Base-by-base conservation (phyloP, 2,888 invertebrate genomes). In the Drosophila fungiperda region DNA sequence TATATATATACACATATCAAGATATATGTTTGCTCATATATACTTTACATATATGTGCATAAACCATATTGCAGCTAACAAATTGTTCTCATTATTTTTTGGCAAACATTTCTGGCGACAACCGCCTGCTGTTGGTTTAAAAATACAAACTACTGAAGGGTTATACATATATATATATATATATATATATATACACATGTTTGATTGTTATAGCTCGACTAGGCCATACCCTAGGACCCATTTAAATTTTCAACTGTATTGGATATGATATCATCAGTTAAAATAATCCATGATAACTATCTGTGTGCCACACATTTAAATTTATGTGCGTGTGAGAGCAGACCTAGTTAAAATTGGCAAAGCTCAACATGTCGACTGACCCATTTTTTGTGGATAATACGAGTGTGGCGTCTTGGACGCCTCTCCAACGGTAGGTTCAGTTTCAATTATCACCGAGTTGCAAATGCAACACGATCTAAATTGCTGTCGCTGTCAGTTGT, bases 401-500 rank as follows among this genome's bases (percentile, higher is more conserved):
- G 23, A 32, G 54, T 54, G 32, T n/a, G 60, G 60, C 52, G 23
- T 52, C 53, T 52, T 65, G 42, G 55, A 48, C 35, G 20, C 23
- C 8, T 45, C 40, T 2, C 20, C 12, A 62, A 23, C 32, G 29
- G 50, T 50, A 73, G 67, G 61, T 54, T 76, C 60, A 23, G 77
- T 72, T 80, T 78, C 82, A 81, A 78, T 78, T 66, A 82, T 72
- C 76, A 69, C 48, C 45, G 53, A 64, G 55, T 65, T 64, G 67
- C 64, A 76, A 85, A 78, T 76, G 89, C 78, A 84, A 83, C 82
- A 87, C 84, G 83, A 90, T 89, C 85, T 88, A 89, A 92, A 90
- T 90, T 90, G 91, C 89, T 90, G 91, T 91, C 90, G 87, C 90
- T 91, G 90, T 82, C 89, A 90, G 83, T 73, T 85, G 90, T 83